Percentiles rank a stretch among this genome's conserved stretches.
These are phyloP conservation scores for Odontophorus gujanensis DNA, from an alignment of 2,113 vertebrate genomes.

Conservation along the genomic window DNA sequence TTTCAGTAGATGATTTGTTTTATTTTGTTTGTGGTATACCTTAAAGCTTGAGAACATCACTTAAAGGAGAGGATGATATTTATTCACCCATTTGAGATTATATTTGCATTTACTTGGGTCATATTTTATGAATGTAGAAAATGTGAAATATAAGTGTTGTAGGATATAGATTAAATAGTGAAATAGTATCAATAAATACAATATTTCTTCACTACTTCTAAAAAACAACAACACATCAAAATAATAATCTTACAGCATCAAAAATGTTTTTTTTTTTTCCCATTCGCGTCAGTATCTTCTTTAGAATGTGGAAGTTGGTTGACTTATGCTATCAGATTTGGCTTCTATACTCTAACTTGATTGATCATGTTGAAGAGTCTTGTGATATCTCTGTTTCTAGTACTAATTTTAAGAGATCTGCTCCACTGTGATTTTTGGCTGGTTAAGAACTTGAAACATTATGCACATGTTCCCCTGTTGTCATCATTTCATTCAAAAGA, in stretches of 20 bases:
- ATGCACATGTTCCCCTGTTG: neutral
- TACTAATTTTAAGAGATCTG: neutral
- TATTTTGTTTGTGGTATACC: neutral
- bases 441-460: neutral
- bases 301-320: neutral
- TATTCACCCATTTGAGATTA: neutral
- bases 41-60: neutral
- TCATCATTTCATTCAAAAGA: neutral
- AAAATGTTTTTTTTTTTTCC: neutral
- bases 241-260: neutral
- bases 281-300: neutral
- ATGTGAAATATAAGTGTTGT: neutral
- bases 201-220: neutral
- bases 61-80: neutral
- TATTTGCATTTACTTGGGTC: neutral
- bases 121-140: neutral
- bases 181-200: neutral
- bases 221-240: neutral
- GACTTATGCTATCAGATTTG: neutral
- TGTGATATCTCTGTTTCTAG: neutral
- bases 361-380: neutral
- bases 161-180: neutral
- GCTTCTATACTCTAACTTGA: neutral
- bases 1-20: neutral
- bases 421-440: neutral